A percentile compares a stretch with the other conserved stretches of the same genome.
These are phyloP conservation scores for Drosophila gunungcola DNA, from an alignment of 1,140 invertebrate genomes.

Conservation along the genomic window DNA sequence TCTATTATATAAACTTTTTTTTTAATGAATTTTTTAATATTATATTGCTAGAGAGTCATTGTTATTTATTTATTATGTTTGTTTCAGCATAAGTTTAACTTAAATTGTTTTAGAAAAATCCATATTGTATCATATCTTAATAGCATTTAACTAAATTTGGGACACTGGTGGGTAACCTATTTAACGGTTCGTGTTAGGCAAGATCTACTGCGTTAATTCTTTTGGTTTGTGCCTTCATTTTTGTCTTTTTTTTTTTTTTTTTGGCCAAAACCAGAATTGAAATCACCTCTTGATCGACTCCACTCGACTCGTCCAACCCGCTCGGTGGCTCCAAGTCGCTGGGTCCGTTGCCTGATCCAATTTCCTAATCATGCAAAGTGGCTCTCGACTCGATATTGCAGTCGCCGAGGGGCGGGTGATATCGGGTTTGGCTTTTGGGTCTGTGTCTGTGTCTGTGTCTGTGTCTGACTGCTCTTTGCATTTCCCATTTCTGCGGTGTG, in stretches of 20 bases:
- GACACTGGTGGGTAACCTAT: background rate
- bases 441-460: conserved; percentile 12
- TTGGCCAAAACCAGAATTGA: conserved; percentile 51
- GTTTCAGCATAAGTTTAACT: too few relatives aligned
- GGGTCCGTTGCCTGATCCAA: conserved; percentile 56
- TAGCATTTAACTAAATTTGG: background rate
- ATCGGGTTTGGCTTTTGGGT: conserved; percentile 31
- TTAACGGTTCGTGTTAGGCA: background rate
- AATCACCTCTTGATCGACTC: conserved; percentile 48
- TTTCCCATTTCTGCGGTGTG: conserved; percentile 36
- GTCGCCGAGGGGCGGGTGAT: conserved; percentile 17
- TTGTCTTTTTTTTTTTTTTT: conserved; percentile 6
- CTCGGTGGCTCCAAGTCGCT: conserved; percentile 25
- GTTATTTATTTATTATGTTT: too few relatives aligned
- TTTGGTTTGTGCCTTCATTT: conserved; percentile 7
- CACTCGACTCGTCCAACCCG: conserved; percentile 41
- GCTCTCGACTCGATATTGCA: conserved; percentile 35
- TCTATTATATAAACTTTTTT: too few relatives aligned
- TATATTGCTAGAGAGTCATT: too few relatives aligned
- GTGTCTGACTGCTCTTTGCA: conserved; percentile 10
- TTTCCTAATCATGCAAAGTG: conserved; percentile 60
- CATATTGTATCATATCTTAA: too few relatives aligned
- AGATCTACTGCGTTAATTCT: background rate
- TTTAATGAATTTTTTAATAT: too few relatives aligned
- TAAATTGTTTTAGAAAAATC: too few relatives aligned